Evolutionary conservation across 2,888 invertebrate species (phyloP), one percentile per base, ranked within the genome.

Genomic region (Antitype chi): DNA sequence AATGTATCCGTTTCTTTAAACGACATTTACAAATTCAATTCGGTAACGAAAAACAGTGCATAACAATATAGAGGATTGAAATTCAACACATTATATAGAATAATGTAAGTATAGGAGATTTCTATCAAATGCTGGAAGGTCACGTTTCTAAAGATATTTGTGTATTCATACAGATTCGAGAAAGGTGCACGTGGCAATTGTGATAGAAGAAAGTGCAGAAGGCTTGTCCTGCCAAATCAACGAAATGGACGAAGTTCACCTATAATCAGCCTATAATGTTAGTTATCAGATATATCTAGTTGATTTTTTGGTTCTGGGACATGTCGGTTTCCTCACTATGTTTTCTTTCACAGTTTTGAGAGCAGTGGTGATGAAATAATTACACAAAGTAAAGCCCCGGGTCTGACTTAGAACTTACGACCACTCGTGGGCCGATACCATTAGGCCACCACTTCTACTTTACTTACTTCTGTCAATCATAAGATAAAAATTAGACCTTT

Each of bases 91-190:
- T 64, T 73, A 60, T 15, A 6, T 15, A n/a, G 32, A 32, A 17
- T n/a, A 68, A 25, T 25, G 13, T 66, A 25, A 11, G 5, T 20
- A 15, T 32, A 25, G 0, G 20, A 67, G 4, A 49, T 62, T 57
- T 64, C 32, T 64, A 47, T 57, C 17, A 47, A 38, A 38, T 55
- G 0, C 15, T 64, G 2, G 77, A 82, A 76, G 60, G 60, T 85
- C 86, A 86, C 78, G 83, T 86, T 76, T 60, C 55, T n/a, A 13
- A 15, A 47, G 49, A 64, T 63, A 69, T 71, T 55, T 81, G n/a
- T 82, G 68, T 75, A 63, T 76, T 69, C 53, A 60, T 4, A 63
- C 68, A 52, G 38, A 76, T 85, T 76, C 32, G 59, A 49, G 86
- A 76, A 76, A 82, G 67, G 59, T 17, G 49, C 78, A 85, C 82